Evolutionary conservation across 2,888 invertebrate species (phyloP), one percentile per base, ranked within the genome.

Genomic region (Dolichomitus sp.): DNA sequence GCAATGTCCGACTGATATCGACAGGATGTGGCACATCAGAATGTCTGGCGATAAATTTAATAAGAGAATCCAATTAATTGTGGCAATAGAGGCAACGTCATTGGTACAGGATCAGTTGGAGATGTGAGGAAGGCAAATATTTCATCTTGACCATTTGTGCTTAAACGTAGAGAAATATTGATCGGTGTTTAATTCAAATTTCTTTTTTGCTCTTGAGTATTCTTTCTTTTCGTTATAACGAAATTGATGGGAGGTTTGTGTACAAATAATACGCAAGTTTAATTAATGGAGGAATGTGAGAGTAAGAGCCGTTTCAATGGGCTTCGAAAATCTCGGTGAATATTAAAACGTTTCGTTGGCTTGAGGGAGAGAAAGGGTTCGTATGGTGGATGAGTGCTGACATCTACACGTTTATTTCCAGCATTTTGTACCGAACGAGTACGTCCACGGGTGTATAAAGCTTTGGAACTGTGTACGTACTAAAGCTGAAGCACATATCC

Each of bases 1-100:
- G 61, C 68, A 54, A 68, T 77, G 81, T 73, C 61, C 63, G 63
- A 78, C 73, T 78, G 69, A 81, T 78, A 69, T 78, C 77, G 70
- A 70, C 45, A 45, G 59, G 42, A 50, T 45, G n/a, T 50, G 23
- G 23, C 48, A 54, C 54, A 59, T n/a, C 42, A 61, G 54, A 73
- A 72, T 45, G 54, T 77, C 33, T 77, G 23, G 42, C 72, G 30
- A 7, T 69, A 54, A 61, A 81, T 61, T 61, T 61, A 77, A 78
- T 63, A 45, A 45, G 45, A 65, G 61, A 61, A 61, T 81, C 54
- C 54, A 19, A 73, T 81, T 76, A 77, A 77, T 81, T 52, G 52
- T 72, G 42, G 33, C 57, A 72, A 59, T 59, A 66, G 48, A 57
- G 45, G 45, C 33, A 40, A 75, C 23, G 42, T 40, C 59, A 66